Conservation (phyloP, 2,113 vertebrate species). For the Trichechus manatus region DNA sequence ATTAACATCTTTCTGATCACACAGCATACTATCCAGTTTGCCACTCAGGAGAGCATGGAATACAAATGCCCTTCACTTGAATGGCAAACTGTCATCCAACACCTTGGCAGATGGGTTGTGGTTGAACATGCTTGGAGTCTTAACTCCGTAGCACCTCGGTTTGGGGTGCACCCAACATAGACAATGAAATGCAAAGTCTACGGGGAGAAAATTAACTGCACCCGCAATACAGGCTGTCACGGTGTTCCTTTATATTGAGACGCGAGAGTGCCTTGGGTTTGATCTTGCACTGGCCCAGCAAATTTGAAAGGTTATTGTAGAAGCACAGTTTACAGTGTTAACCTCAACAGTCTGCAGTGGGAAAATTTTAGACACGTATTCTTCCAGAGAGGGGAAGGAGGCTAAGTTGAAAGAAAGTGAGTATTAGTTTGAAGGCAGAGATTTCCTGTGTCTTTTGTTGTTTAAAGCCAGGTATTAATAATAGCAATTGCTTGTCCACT, state of each 20-base stretch:
- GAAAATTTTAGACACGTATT: background rate
- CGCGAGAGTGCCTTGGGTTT: constrained; percentile 88
- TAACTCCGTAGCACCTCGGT: background rate
- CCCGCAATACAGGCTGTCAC: constrained; percentile 76
- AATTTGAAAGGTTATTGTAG: constrained; percentile 73
- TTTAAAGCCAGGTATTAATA: constrained; percentile 27
- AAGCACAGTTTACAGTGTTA: constrained; percentile 61
- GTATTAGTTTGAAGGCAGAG: background rate
- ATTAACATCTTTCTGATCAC: constrained; percentile 86
- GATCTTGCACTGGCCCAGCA: constrained; percentile 92
- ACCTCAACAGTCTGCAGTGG: background rate
- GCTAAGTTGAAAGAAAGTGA: background rate
- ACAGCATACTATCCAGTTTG: constrained; percentile 86
- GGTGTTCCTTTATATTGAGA: constrained; percentile 84
- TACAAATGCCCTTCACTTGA: constrained; percentile 83
- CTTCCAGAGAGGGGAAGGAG: background rate
- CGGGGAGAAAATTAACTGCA: constrained; percentile 75
- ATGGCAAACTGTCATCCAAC: constrained; percentile 84
- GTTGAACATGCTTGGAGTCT: constrained; percentile 83
- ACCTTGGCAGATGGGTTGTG: constrained; percentile 86
- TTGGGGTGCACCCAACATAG: background rate
- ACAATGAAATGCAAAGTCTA: constrained; percentile 55
- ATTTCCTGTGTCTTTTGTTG: background rate
- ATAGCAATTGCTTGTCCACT: background rate
- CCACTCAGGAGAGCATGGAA: constrained; percentile 86